Conservation (phyloP, 2,797 vertebrate genomes). For the Chelidonichthys spinosus region DNA sequence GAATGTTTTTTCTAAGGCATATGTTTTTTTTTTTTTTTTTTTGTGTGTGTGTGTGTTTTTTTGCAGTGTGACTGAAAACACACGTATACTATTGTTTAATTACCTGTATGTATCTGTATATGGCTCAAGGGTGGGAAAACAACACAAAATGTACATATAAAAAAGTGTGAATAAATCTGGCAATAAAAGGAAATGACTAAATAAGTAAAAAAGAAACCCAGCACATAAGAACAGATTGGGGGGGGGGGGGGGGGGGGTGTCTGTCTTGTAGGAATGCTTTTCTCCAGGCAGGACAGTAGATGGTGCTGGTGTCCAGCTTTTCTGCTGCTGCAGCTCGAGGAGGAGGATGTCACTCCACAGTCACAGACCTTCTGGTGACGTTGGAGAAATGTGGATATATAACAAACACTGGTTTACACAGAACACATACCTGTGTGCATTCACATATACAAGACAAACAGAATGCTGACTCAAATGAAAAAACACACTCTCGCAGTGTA, state of each 20-base stretch:
- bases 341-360: slow-evolving; percentile 42
- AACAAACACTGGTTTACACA: not conserved
- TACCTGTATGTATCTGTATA: too few relatives aligned
- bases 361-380: slow-evolving; percentile 49
- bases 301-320: slow-evolving; percentile 45
- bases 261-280: not conserved
- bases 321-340: not conserved
- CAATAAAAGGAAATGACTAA: not conserved
- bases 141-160: too few relatives aligned
- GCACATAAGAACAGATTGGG: too few relatives aligned
- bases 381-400: slow-evolving; percentile 21
- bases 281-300: slow-evolving; percentile 38
- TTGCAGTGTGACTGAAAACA: too few relatives aligned
- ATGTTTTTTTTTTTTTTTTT: too few relatives aligned
- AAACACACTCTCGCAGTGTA: not conserved
- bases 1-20: too few relatives aligned
- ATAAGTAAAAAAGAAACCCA: not conserved
- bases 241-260: not conserved
- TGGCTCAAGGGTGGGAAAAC: too few relatives aligned
- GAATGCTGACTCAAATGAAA: not conserved
- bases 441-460: not conserved
- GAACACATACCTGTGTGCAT: not conserved
- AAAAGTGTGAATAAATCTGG: too few relatives aligned
- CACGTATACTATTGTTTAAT: too few relatives aligned
- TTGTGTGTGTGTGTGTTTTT: too few relatives aligned